Percentiles rank a stretch among this genome's conserved stretches.
These are phyloP conservation scores for Oscheius sp. DNA, from an alignment of 1,140 invertebrate species.

Conservation along the genomic window DNA sequence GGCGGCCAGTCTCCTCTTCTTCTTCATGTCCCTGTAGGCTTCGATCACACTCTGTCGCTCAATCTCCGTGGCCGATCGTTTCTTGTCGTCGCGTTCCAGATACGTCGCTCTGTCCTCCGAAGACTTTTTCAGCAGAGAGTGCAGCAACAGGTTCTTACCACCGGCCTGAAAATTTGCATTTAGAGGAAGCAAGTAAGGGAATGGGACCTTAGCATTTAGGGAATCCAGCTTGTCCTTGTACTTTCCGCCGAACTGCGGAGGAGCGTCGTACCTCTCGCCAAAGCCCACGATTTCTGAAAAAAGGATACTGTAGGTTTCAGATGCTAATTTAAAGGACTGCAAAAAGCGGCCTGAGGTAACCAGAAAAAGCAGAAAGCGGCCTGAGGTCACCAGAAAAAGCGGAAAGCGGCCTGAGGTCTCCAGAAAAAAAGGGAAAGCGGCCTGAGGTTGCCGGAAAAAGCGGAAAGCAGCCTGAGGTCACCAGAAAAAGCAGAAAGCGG, in stretches of 20 bases:
- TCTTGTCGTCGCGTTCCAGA: neutral
- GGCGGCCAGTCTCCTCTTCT: neutral
- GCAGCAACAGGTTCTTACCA: neutral
- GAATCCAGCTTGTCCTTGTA: neutral
- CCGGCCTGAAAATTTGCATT: neutral
- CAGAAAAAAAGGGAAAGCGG: no score
- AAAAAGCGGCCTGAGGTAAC: no score
- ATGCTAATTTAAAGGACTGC: no score
- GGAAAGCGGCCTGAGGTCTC: no score
- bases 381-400: no score
- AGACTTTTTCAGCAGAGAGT: neutral
- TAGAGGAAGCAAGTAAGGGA: neutral
- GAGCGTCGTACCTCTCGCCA: conserved; percentile 3
- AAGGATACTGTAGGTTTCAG: neutral
- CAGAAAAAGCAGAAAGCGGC: no score
- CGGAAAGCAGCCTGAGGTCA: no score
- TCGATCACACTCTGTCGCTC: neutral
- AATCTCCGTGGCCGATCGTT: neutral
- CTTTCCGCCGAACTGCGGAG: neutral
- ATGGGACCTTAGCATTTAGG: neutral
- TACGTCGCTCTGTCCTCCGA: neutral
- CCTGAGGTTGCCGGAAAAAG: no score
- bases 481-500: no score
- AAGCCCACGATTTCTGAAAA: neutral
- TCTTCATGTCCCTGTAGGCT: neutral